Conservation (phyloP, 1,140 invertebrate species). For the Archivesica marissinica region DNA sequence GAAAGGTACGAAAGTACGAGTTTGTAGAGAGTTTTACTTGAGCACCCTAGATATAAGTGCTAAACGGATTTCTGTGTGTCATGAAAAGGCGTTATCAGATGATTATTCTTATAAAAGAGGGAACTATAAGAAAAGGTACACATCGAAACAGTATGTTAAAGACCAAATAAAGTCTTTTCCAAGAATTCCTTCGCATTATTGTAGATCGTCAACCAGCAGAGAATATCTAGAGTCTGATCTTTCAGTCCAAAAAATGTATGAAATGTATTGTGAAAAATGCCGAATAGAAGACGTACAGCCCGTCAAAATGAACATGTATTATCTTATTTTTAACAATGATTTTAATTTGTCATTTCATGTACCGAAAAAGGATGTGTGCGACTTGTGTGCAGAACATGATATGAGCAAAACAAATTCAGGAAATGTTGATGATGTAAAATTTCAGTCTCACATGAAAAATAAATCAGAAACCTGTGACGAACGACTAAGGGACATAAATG, state of each 20-base stretch:
- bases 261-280: slow-evolving; percentile 36
- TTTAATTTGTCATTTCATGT: slow-evolving; percentile 62
- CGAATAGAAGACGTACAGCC: slow-evolving; percentile 5
- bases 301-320: slow-evolving; percentile 53
- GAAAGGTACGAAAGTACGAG: not conserved
- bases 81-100: not conserved
- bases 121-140: not conserved
- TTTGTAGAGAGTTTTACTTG: slow-evolving; percentile 26
- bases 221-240: slow-evolving; percentile 3
- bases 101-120: not conserved
- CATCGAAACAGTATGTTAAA: not conserved
- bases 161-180: slow-evolving; percentile 18
- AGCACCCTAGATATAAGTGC: not conserved
- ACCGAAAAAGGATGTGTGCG: slow-evolving; percentile 65
- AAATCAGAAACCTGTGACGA: slow-evolving; percentile 1
- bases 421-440: not conserved
- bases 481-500: not conserved
- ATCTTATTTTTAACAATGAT: slow-evolving; percentile 56
- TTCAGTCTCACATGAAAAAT: not conserved
- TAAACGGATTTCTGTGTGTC: not conserved
- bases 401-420: not conserved
- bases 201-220: not conserved
- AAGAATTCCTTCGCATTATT: not conserved
- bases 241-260: slow-evolving; percentile 1
- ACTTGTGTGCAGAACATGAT: slow-evolving; percentile 41